A percentile compares a stretch with the other conserved stretches of the same genome.
phyloP scores from a whole-genome alignment of 2,113 vertebrate species.

The Mastomys natalensis region DNA sequence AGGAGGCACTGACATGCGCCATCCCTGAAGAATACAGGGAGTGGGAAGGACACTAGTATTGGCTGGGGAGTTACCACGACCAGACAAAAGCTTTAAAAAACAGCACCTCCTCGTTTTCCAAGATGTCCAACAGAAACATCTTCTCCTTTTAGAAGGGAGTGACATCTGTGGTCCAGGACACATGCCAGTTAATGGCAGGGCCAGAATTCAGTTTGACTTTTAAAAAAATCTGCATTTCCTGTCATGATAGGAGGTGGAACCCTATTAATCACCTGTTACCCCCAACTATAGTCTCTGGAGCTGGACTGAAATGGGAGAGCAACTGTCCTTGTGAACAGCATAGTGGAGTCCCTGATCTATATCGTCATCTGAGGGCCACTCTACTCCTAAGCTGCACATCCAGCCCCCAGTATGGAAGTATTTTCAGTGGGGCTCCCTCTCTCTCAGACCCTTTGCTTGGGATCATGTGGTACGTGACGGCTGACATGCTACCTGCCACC shows the following conservation, averaged over 20 bases:
- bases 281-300: not conserved
- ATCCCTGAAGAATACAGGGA: not conserved
- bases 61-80: not conserved
- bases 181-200: not conserved
- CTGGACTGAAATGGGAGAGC: too few relatives aligned
- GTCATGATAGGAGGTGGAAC: not conserved
- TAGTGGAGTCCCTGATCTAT: not conserved
- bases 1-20: too few relatives aligned
- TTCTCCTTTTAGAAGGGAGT: not conserved
- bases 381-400: not conserved
- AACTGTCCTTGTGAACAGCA: not conserved
- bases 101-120: not conserved
- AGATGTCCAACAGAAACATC: not conserved
- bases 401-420: not conserved
- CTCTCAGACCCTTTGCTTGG: not conserved
- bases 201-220: not conserved
- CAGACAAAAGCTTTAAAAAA: not conserved
- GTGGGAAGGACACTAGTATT: too few relatives aligned
- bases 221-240: not conserved
- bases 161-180: not conserved
- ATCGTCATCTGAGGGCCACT: not conserved
- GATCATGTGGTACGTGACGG: not conserved
- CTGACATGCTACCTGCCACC: not conserved
- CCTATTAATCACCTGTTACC: not conserved
- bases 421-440: not conserved